Conservation (phyloP, 2,113 vertebrate genomes). For the Jaculus jaculus region DNA sequence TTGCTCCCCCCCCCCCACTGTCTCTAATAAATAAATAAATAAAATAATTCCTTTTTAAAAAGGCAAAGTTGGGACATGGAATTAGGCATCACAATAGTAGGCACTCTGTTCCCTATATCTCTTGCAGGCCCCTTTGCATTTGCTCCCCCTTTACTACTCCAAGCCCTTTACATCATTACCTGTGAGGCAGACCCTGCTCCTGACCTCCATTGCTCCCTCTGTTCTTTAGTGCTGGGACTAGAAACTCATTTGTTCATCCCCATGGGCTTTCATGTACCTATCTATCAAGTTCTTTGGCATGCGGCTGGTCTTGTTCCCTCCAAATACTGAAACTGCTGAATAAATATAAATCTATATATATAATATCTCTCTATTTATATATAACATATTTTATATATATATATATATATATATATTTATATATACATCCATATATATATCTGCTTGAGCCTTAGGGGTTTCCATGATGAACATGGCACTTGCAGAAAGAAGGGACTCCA, state of each 20-base stretch:
- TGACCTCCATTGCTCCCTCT: neutral
- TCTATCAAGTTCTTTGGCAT: neutral
- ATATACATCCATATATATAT: too few relatives aligned
- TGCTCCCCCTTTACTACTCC: neutral
- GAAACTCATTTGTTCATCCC: neutral
- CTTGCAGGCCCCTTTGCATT: neutral
- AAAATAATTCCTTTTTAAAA: neutral
- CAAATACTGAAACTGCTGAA: neutral
- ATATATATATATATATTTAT: too few relatives aligned
- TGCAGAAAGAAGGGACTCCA: neutral
- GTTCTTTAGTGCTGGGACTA: neutral
- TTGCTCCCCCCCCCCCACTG: too few relatives aligned
- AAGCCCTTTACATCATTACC: neutral
- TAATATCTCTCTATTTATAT: too few relatives aligned
- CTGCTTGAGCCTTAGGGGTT: neutral
- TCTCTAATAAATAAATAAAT: too few relatives aligned
- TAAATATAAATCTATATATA: too few relatives aligned
- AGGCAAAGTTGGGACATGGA: neutral
- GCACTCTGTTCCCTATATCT: neutral
- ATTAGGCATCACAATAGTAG: neutral
- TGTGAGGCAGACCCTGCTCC: neutral
- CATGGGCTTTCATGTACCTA: neutral
- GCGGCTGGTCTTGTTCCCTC: neutral
- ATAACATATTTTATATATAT: too few relatives aligned
- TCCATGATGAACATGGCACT: neutral